Conservation (phyloP, 2,113 vertebrate genomes). For the Rhinogobius similis region DNA sequence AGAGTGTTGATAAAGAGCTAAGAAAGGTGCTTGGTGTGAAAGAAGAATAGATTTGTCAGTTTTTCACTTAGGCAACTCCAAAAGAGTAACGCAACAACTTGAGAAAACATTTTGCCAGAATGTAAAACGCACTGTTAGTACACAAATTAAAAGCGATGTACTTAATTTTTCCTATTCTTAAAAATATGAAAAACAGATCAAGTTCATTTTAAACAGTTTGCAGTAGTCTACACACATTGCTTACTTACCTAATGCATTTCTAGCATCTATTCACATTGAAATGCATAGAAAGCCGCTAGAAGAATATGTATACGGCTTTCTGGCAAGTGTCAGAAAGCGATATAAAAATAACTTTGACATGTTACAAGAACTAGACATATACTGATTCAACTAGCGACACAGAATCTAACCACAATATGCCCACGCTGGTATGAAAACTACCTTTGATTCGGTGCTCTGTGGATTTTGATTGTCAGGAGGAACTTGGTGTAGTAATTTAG, state of each 20-base stretch:
- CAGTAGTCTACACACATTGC: too few relatives aligned
- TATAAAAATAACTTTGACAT: slow-evolving; percentile 43
- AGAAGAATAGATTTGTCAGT: background rate
- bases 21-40: background rate
- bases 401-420: slow-evolving; percentile 49
- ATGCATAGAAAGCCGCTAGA: background rate
- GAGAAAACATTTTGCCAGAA: background rate
- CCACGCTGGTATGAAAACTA: slow-evolving; percentile 42
- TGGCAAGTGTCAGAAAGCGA: slow-evolving; percentile 6
- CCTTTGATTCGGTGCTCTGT: slow-evolving; percentile 59
- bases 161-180: too few relatives aligned
- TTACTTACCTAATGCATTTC: too few relatives aligned
- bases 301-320: background rate
- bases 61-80: background rate
- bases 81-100: background rate
- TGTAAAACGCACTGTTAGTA: background rate
- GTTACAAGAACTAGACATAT: slow-evolving; percentile 38
- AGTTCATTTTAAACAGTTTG: too few relatives aligned
- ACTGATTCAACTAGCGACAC: slow-evolving; percentile 34
- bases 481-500: slow-evolving; percentile 65
- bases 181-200: too few relatives aligned
- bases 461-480: slow-evolving; percentile 63
- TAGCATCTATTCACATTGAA: too few relatives aligned
- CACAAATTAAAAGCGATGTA: background rate
- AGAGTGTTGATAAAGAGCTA: background rate